Evolutionary conservation across 2,113 vertebrate genomes (phyloP).

Genomic region (Rhabdornis inornatus): DNA sequence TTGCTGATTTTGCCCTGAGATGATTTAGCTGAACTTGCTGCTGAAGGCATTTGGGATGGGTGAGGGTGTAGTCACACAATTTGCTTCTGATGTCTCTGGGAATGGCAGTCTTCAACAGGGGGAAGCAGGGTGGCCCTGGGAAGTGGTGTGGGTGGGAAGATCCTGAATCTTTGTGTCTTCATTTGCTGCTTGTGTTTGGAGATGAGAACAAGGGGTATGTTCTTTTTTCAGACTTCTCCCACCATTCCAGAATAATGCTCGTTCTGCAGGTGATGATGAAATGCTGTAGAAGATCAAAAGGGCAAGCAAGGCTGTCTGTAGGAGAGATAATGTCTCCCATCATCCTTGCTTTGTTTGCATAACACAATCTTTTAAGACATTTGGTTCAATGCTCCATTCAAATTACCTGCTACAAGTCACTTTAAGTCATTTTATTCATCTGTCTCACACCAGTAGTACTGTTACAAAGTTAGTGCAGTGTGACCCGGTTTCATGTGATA

Average conservation of each 20-base stretch:
- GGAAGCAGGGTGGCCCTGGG: background rate
- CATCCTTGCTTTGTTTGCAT: background rate
- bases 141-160: rapidly evolving
- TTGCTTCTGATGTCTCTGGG: background rate
- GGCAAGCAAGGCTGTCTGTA: background rate
- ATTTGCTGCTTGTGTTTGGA: background rate
- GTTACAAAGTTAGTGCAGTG: background rate
- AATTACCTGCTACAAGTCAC: background rate
- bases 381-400: background rate
- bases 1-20: background rate
- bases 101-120: background rate
- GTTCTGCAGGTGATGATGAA: background rate
- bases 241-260: background rate
- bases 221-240: background rate
- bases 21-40: background rate
- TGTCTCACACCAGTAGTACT: background rate
- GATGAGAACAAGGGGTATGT: background rate
- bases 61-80: background rate
- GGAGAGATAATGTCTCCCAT: background rate
- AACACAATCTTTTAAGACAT: background rate
- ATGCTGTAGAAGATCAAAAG: background rate
- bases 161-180: background rate
- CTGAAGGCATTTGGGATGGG: background rate
- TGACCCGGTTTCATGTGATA: background rate
- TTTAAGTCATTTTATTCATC: background rate